A percentile compares a stretch with the other conserved stretches of the same genome.
Evolutionary conservation across 2,888 invertebrate genomes (phyloP).

Genomic region (Hydrotaea diabolus): DNA sequence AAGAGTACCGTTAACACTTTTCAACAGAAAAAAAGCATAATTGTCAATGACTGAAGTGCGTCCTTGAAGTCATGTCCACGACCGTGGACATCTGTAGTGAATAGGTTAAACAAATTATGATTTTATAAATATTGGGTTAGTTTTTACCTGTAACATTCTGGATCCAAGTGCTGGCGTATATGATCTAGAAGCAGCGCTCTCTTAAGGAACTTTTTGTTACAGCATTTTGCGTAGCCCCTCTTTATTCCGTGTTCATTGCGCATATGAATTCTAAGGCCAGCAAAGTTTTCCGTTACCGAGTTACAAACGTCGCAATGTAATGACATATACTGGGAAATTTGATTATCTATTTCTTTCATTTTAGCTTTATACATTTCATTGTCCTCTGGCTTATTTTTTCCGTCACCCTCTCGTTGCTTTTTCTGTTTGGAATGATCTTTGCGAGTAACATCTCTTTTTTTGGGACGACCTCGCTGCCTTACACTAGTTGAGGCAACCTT

Average conservation of each 20-base stretch:
- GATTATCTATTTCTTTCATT: slow-evolving; percentile 75
- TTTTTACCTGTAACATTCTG: slow-evolving; percentile 70
- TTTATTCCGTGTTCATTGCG: slow-evolving; percentile 69
- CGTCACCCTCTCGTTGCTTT: neutral
- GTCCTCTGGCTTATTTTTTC: slow-evolving; percentile 34
- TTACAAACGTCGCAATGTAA: slow-evolving; percentile 77
- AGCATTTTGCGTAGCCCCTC: slow-evolving; percentile 76
- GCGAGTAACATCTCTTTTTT: slow-evolving; percentile 35
- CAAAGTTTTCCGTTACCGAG: slow-evolving; percentile 68
- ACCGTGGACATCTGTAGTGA: too few relatives aligned
- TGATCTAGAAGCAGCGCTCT: slow-evolving; percentile 78
- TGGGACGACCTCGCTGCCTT: slow-evolving; percentile 57
- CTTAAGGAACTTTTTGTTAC: slow-evolving; percentile 77
- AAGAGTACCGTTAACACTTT: too few relatives aligned
- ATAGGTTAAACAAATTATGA: too few relatives aligned
- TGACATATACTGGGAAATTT: slow-evolving; percentile 77
- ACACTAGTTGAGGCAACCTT: neutral
- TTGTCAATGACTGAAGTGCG: too few relatives aligned
- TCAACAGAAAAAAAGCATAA: too few relatives aligned
- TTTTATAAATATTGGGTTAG: too few relatives aligned
- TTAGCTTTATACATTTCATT: slow-evolving; percentile 64
- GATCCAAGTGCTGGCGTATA: slow-evolving; percentile 77
- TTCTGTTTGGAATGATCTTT: slow-evolving; percentile 8
- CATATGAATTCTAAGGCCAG: slow-evolving; percentile 64
- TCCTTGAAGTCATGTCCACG: too few relatives aligned